Base-by-base conservation (phyloP, 2,113 vertebrate species). In the Tupaia tana region DNA sequence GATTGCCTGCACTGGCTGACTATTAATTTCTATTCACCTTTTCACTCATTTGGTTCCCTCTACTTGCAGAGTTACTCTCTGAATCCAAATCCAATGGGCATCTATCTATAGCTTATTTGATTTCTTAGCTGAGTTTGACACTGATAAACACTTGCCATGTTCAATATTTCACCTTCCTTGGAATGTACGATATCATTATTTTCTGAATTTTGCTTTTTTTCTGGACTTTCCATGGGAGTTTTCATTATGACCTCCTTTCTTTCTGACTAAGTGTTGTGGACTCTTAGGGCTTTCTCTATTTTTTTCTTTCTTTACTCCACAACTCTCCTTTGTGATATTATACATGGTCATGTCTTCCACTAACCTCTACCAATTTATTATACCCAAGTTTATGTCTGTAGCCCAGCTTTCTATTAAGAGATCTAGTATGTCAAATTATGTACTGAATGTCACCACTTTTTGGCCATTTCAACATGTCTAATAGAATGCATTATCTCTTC, bases 231-330 rank as follows among this genome's bases (percentile, higher is more conserved):
- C 43, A 43, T 43, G 43, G 43, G 69, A 74, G 22, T 67, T 78
- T 93, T 92, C 27, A 90, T 93, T 96, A 69, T 86, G 54, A 75
- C 19, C 15, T 91, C 12, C 14, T 73, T 93, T 77, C 43, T 90
- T 29, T 90, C 20, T 86, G 54, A 78, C 15, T 89, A 83, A 71
- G 67, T 66, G 19, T 80, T 77, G 59, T 80, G n/a, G 22, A 12
- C 27, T 79, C 34, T 93, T 4, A 77, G 66, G 59, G 10, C 34
- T 71, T 94, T 89, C 63, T 90, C 19, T 9, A 82, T 22, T 85
- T 11, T 69, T 16, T 61, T 75, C 54, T 81, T 89, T 90, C 56
- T 66, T 59, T 79, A 79, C 66, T 81, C 10, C 20, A 86, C 54
- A 92, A 64, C 4, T 87, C 14, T 90, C 56, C 67, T 83, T 73